These are phyloP conservation scores for Antrozous pallidus DNA, from an alignment of 2,797 vertebrate species.

Conservation along the genomic window DNA sequence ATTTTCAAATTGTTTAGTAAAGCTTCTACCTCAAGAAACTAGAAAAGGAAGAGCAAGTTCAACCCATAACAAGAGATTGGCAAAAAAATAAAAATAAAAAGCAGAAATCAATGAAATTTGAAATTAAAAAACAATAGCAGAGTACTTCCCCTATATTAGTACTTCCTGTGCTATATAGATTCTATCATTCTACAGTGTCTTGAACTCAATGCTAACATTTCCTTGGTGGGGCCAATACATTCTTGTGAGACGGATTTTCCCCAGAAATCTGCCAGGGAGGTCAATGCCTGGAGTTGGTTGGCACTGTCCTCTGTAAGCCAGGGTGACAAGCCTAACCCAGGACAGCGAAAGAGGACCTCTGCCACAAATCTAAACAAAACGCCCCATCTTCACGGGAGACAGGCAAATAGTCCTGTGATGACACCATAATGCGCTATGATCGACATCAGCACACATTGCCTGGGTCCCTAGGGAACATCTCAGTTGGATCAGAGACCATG, in stretches of 20 bases:
- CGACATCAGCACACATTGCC: background rate
- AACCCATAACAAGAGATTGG: background rate
- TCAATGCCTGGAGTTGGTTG: background rate
- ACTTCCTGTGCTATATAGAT: background rate
- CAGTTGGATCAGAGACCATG: background rate
- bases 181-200: background rate
- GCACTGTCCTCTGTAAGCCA: background rate
- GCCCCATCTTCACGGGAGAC: background rate
- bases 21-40: background rate
- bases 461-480: background rate
- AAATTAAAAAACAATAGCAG: background rate
- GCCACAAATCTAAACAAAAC: background rate
- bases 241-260: background rate
- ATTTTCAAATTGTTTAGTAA: background rate
- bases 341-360: background rate
- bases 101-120: constrained; percentile 23
- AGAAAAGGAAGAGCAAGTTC: constrained; percentile 11
- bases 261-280: background rate
- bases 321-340: background rate
- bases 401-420: background rate
- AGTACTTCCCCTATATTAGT: background rate
- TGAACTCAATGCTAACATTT: background rate
- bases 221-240: background rate
- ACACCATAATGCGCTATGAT: background rate
- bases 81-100: background rate